phyloP scores from a whole-genome alignment of 1,140 invertebrate genomes.

The Danaus plexippus region DNA sequence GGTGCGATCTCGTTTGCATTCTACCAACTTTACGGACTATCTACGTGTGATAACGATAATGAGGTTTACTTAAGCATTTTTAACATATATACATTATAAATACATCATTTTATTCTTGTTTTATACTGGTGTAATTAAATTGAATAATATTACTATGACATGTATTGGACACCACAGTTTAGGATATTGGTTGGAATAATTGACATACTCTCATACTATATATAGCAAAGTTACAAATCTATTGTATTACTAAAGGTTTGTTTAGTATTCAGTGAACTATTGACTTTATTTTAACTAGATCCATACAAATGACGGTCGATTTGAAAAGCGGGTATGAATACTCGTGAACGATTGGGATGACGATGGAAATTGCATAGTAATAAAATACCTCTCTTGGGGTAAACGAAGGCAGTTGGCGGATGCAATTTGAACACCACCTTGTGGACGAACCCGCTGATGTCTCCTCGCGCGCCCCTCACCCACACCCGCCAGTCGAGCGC shows the following conservation, averaged over 20 bases:
- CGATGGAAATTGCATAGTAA: background rate
- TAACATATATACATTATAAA: conserved; percentile 15
- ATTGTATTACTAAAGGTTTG: no score
- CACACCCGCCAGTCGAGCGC: conserved; percentile 60
- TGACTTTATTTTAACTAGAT: no score
- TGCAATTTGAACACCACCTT: conserved; percentile 60
- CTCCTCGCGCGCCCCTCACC: conserved; percentile 49
- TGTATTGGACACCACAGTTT: no score
- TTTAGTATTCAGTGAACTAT: no score
- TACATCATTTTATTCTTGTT: no score
- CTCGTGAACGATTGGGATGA: background rate
- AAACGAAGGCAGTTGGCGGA: conserved; percentile 54
- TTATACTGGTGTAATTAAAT: no score
- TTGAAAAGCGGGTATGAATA: no score
- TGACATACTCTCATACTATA: no score
- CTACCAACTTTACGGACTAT: conserved; percentile 16
- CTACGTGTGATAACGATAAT: conserved; percentile 24
- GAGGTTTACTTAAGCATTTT: conserved; percentile 15
- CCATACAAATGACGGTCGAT: no score
- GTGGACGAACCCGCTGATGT: conserved; percentile 61
- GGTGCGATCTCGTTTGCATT: conserved; percentile 17
- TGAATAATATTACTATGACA: no score
- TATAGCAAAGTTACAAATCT: no score
- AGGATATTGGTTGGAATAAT: no score
- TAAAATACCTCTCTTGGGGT: conserved; percentile 55